Evolutionary conservation across 2,113 vertebrate genomes (phyloP).

Genomic region (human): DNA sequence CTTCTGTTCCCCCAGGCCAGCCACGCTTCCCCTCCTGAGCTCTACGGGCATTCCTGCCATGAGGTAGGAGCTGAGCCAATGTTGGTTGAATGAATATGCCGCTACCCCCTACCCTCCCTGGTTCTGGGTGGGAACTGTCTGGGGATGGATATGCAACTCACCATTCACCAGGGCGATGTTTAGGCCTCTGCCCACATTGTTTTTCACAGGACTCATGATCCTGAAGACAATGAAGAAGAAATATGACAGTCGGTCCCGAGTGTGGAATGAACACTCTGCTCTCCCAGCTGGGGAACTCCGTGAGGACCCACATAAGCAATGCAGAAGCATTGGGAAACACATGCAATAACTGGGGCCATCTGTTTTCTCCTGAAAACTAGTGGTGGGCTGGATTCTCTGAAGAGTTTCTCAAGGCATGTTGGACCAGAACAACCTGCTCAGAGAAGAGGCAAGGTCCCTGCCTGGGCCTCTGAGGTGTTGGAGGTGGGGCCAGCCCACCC

Average conservation of each 20-base stretch:
- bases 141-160: constrained; percentile 76
- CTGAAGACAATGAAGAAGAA: constrained; percentile 79
- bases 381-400: neutral
- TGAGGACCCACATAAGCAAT: fast-evolving
- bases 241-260: fast-evolving
- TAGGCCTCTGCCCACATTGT: constrained; percentile 90
- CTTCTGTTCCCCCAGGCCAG: neutral
- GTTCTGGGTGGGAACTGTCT: neutral
- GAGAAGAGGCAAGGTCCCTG: neutral
- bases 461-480: neutral
- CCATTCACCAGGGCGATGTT: constrained; percentile 91
- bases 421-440: neutral
- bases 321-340: neutral
- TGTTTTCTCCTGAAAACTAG: neutral
- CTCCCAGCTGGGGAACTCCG: fast-evolving
- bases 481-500: fast-evolving
- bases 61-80: neutral
- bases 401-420: neutral
- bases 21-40: no score
- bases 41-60: neutral
- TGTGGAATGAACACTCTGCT: neutral
- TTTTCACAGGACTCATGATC: constrained; percentile 88
- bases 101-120: fast-evolving
- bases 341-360: neutral
- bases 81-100: neutral